A percentile compares a stretch with the other conserved stretches of the same genome.
phyloP scores from a whole-genome alignment of 2,797 vertebrate species.

The Aldrovandia affinis region DNA sequence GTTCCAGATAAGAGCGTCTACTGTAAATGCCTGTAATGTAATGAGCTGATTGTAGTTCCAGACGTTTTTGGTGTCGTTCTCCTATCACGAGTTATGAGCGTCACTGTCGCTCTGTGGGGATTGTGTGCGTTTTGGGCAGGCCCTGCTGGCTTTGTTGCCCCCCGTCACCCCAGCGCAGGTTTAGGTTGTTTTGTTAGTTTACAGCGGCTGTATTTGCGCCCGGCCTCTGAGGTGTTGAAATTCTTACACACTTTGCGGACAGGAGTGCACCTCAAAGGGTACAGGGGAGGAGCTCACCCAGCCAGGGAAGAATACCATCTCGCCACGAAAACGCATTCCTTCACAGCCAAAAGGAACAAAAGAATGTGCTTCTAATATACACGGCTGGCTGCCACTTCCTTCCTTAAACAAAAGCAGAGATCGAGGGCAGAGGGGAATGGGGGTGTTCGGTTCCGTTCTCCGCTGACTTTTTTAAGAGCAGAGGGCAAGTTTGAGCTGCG shows the following conservation, averaged over 20 bases:
- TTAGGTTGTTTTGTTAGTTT: conserved; percentile 51
- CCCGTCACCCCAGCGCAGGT: conserved; percentile 55
- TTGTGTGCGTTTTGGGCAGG: background rate
- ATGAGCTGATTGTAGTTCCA: no score
- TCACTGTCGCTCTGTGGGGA: conserved; percentile 6
- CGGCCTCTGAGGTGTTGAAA: conserved; percentile 68
- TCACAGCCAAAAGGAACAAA: background rate
- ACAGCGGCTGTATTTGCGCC: conserved; percentile 67
- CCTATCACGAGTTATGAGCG: no score
- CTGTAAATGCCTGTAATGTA: no score
- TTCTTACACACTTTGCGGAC: conserved; percentile 57
- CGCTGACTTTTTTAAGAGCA: background rate
- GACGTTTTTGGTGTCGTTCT: no score
- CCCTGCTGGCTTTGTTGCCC: conserved; percentile 57
- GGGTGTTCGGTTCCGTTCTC: background rate
- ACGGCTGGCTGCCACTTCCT: background rate
- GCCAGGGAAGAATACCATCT: background rate
- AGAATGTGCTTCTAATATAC: background rate
- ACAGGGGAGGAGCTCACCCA: background rate
- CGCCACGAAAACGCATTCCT: background rate
- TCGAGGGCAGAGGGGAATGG: background rate
- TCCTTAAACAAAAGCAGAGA: background rate
- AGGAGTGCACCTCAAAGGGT: background rate
- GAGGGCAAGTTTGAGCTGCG: background rate
- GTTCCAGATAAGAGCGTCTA: no score